phyloP scores from a whole-genome alignment of 2,113 vertebrate genomes.

The Pampusana beccarii region DNA sequence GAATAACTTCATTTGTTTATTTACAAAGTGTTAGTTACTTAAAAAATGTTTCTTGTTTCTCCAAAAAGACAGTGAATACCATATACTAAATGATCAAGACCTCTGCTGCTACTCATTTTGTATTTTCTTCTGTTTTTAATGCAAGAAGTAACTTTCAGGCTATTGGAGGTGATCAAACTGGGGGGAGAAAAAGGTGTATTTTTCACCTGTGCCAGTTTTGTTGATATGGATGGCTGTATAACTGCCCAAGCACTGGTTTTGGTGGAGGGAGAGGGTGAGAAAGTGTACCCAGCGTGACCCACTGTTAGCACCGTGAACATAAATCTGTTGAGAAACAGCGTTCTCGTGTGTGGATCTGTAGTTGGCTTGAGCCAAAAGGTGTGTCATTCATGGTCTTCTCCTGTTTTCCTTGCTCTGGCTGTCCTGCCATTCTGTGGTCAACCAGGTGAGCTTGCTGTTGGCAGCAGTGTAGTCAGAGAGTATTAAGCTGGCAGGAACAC shows the following conservation, averaged over 20 bases:
- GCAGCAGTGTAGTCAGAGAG: neutral
- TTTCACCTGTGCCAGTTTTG: neutral
- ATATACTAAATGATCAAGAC: neutral
- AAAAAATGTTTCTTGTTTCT: neutral
- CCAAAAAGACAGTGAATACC: neutral
- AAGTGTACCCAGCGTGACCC: no score
- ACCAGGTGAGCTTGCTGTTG: neutral
- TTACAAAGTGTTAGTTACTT: neutral
- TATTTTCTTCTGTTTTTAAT: neutral
- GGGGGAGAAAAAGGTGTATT: neutral
- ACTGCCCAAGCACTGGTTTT: neutral
- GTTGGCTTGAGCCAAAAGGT: neutral
- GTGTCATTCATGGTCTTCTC: neutral
- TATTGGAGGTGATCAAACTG: neutral
- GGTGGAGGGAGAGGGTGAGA: neutral
- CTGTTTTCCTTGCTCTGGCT: neutral
- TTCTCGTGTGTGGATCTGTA: neutral
- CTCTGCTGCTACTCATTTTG: neutral
- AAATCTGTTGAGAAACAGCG: neutral
- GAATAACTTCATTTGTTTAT: neutral
- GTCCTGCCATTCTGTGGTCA: neutral
- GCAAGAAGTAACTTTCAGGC: neutral
- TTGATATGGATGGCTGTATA: neutral
- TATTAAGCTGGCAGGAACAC: neutral
- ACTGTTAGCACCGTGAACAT: neutral